Percentiles rank a stretch among this genome's conserved stretches.
Conservation (phyloP, 1,140 invertebrate genomes). For the Brachionus rotundiformis region DNA sequence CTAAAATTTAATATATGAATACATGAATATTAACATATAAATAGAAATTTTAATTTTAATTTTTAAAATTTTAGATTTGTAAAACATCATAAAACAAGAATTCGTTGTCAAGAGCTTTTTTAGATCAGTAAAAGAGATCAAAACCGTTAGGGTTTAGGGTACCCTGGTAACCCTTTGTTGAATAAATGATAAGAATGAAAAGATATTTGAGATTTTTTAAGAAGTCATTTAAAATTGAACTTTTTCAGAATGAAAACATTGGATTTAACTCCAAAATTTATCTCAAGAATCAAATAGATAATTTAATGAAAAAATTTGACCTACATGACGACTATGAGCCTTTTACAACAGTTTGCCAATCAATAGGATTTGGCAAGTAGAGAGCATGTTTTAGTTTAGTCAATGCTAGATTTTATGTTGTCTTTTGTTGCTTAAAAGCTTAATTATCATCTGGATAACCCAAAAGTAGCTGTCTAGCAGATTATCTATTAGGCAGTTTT, state of each 20-base stretch:
- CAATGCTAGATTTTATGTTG: neutral
- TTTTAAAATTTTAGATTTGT: too few species aligned
- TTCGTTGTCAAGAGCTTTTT: too few species aligned
- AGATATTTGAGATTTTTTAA: too few species aligned
- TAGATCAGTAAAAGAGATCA: too few species aligned
- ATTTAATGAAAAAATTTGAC: neutral
- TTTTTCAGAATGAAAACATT: neutral
- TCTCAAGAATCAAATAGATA: neutral
- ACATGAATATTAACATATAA: too few species aligned
- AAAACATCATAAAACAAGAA: too few species aligned
- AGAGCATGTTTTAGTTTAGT: neutral
- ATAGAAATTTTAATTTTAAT: too few species aligned
- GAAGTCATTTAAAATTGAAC: neutral
- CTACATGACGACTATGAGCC: neutral
- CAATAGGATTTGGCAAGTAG: neutral
- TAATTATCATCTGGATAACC: neutral
- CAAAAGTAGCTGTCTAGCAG: neutral
- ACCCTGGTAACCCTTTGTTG: too few species aligned
- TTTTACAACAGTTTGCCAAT: slow-evolving; percentile 18
- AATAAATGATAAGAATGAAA: too few species aligned
- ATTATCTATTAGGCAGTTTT: neutral
- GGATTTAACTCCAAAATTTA: neutral
- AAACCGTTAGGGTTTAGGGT: too few species aligned
- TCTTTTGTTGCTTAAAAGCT: neutral
- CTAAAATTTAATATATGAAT: too few species aligned